Evolutionary conservation across 2,888 invertebrate species (phyloP).

Genomic region (Seira ritae): DNA sequence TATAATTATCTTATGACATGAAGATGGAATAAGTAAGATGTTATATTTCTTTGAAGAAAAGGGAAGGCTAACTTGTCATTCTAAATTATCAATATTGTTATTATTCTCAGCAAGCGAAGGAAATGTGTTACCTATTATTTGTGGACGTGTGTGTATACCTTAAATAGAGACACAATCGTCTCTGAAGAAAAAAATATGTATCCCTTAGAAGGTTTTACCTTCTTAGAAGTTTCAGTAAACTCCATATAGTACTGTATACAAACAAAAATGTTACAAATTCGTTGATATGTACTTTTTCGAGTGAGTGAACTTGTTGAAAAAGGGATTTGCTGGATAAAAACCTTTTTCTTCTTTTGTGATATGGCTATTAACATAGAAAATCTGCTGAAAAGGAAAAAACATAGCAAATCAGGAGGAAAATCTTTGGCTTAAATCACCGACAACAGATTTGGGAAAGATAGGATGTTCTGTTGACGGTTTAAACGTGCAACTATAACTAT

Average conservation of each 20-base stretch:
- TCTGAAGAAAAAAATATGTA: background rate
- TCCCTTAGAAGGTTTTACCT: no score
- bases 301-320: conserved; percentile 18
- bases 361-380: conserved; percentile 20
- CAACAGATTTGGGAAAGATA: conserved; percentile 2
- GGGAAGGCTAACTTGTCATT: conserved; percentile 61
- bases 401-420: conserved; percentile 57
- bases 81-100: conserved; percentile 40
- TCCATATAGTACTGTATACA: background rate
- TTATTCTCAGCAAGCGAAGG: conserved; percentile 2
- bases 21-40: conserved; percentile 40
- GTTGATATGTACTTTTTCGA: conserved; percentile 28
- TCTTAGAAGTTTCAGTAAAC: no score
- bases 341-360: conserved; percentile 8
- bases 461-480: background rate
- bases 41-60: conserved; percentile 41
- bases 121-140: background rate
- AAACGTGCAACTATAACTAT: no score
- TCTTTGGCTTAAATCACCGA: conserved; percentile 52
- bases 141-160: no score
- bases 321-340: conserved; percentile 9
- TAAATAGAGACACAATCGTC: background rate
- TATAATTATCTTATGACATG: conserved; percentile 58
- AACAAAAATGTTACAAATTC: conserved; percentile 38
- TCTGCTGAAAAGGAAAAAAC: conserved; percentile 27